These are phyloP conservation scores for Lycophotia porphyrea DNA, from an alignment of 2,888 invertebrate genomes.

Conservation along the genomic window DNA sequence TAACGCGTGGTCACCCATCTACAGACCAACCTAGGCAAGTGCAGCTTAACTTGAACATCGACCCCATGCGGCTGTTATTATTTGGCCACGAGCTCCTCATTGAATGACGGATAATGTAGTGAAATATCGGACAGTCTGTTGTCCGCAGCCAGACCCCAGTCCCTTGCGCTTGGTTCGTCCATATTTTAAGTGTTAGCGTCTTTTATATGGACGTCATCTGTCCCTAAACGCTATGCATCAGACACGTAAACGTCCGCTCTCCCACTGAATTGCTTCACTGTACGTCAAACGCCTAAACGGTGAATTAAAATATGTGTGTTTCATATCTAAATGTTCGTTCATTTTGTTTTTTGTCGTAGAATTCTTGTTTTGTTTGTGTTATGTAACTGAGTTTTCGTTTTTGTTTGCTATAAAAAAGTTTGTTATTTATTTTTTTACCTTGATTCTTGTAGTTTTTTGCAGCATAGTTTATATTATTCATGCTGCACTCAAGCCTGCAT, in stretches of 20 bases:
- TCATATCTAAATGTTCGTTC: background rate
- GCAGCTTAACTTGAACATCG: too few species aligned
- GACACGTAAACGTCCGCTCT: conserved; percentile 11
- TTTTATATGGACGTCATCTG: conserved; percentile 1
- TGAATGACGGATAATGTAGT: too few species aligned
- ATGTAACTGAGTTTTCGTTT: background rate
- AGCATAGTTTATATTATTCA: too few species aligned
- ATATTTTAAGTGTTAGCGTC: background rate
- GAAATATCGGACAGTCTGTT: background rate
- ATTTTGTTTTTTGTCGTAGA: background rate
- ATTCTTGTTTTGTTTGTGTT: background rate
- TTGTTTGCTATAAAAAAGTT: background rate
- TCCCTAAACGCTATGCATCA: conserved; percentile 28
- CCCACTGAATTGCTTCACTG: background rate
- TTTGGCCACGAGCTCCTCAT: too few species aligned
- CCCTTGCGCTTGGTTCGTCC: background rate
- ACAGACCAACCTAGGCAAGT: too few species aligned
- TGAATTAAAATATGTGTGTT: conserved; percentile 13
- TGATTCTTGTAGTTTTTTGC: background rate
- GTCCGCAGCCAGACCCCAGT: background rate
- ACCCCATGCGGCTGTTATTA: too few species aligned
- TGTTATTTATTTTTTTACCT: background rate
- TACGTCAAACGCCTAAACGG: conserved; percentile 33
- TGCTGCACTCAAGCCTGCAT: background rate
- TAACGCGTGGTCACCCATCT: too few species aligned